Conservation (phyloP, 2,888 invertebrate species). For the Drymonia ruficornis region DNA sequence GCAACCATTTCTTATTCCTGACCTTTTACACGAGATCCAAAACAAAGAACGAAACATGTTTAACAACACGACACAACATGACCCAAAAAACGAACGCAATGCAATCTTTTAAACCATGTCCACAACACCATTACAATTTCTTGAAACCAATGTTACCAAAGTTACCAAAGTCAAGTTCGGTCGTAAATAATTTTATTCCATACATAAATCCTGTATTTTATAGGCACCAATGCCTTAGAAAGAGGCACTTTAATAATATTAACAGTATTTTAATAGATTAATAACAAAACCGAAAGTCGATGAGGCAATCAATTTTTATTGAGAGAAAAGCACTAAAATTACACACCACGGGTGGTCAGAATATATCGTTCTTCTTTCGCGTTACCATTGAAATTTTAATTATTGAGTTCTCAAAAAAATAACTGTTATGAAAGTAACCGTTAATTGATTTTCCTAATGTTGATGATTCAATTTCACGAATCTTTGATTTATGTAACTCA, state of each 20-base stretch:
- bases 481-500: neutral
- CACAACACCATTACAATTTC: slow-evolving; percentile 27
- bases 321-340: slow-evolving; percentile 56
- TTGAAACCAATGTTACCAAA: slow-evolving; percentile 29
- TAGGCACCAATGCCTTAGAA: slow-evolving; percentile 47
- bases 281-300: slow-evolving; percentile 57
- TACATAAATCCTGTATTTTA: slow-evolving; percentile 47
- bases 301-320: slow-evolving; percentile 72
- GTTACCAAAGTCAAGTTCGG: slow-evolving; percentile 25
- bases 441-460: neutral
- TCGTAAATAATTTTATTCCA: slow-evolving; percentile 36
- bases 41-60: slow-evolving; percentile 1
- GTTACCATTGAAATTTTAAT: slow-evolving; percentile 30
- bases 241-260: slow-evolving; percentile 59
- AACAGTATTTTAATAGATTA: slow-evolving; percentile 65
- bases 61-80: slow-evolving; percentile 8
- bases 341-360: slow-evolving; percentile 63
- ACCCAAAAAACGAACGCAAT: slow-evolving; percentile 17
- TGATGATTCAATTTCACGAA: neutral
- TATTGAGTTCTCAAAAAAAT: slow-evolving; percentile 13
- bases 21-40: neutral
- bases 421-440: neutral
- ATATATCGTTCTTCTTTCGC: slow-evolving; percentile 6
- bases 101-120: slow-evolving; percentile 27
- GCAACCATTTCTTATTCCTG: neutral